Conservation (phyloP, 2,888 invertebrate species). For the Xestia xanthographa region DNA sequence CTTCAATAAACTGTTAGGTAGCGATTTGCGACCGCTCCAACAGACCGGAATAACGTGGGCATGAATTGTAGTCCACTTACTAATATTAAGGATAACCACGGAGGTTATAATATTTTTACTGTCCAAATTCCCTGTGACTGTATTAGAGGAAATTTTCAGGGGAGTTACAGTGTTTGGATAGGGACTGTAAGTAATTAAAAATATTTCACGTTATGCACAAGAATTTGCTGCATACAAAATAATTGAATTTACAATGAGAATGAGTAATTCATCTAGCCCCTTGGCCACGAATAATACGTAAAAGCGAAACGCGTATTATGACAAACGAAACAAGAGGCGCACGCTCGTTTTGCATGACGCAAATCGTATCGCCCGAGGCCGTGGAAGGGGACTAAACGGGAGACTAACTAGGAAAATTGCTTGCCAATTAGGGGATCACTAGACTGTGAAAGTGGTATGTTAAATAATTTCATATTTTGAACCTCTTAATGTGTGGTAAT, state of each 20-base stretch:
- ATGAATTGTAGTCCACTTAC: constrained; percentile 4
- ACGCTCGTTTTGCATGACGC: too few species aligned
- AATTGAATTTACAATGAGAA: background rate
- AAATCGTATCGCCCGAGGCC: background rate
- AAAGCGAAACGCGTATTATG: background rate
- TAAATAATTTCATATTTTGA: background rate
- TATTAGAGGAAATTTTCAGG: background rate
- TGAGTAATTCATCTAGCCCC: background rate
- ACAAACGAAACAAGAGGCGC: background rate
- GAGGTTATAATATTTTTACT: background rate
- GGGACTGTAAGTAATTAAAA: background rate
- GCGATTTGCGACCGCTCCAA: background rate
- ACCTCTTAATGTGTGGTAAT: background rate
- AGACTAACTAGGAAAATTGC: background rate
- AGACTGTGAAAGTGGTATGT: background rate
- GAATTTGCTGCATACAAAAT: background rate
- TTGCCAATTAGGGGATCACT: background rate
- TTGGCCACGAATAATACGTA: background rate
- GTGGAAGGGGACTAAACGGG: background rate
- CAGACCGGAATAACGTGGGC: background rate
- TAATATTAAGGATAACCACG: background rate
- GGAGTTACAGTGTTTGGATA: background rate
- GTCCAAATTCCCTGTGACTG: background rate
- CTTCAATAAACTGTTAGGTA: constrained; percentile 26
- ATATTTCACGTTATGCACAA: background rate